A percentile compares a stretch with the other conserved stretches of the same genome.
Evolutionary conservation across 1,140 invertebrate genomes (phyloP).

Genomic region (honey bee (Apis mellifera)): Amel_HAv3.1 CM009942.2:5713501-5714000

Average conservation of each 20-base stretch:
- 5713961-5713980: constrained; percentile 79
- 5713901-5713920: constrained; percentile 71
- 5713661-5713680: no score
- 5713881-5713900: constrained; percentile 14
- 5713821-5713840: neutral
- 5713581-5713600: no score
- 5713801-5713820: constrained; percentile 38
- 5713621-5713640: no score
- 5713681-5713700: no score
- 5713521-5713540: no score
- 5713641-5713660: no score
- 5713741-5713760: no score
- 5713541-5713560: no score
- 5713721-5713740: constrained; percentile 47
- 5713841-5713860: constrained; percentile 76
- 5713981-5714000: constrained; percentile 70
- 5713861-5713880: constrained; percentile 69
- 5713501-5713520: constrained; percentile 7
- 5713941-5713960: constrained; percentile 80
- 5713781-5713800: constrained; percentile 50
- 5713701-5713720: no score
- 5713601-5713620: no score
- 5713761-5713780: constrained; percentile 39
- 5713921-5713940: constrained; percentile 75
- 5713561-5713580: no score